Conservation (phyloP, 2,888 invertebrate species). For the Habrosyne pyritoides region DNA sequence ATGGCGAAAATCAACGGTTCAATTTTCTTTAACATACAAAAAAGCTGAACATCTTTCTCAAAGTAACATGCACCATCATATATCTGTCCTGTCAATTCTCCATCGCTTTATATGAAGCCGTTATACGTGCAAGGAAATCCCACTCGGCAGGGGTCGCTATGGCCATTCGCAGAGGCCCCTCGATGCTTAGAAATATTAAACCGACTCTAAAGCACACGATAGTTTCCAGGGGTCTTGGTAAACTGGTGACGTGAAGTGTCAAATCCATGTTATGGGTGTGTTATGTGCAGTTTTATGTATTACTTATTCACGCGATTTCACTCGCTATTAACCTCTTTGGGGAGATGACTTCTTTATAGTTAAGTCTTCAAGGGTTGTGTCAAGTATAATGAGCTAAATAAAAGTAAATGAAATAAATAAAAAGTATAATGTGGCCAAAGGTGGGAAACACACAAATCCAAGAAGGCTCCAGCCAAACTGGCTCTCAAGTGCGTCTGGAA, state of each 20-base stretch:
- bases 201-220: background rate
- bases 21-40: no score
- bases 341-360: slow-evolving; percentile 22
- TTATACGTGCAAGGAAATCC: slow-evolving; percentile 23
- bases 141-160: slow-evolving; percentile 13
- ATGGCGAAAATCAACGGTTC: no score
- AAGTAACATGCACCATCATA: no score
- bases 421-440: no score
- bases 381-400: slow-evolving; percentile 35
- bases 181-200: slow-evolving; percentile 10
- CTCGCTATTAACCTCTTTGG: slow-evolving; percentile 11
- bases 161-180: slow-evolving; percentile 20
- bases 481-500: no score
- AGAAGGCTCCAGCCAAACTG: no score
- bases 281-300: no score
- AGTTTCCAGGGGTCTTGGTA: slow-evolving; percentile 7
- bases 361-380: no score
- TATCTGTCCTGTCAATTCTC: slow-evolving; percentile 13
- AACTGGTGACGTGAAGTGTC: slow-evolving; percentile 23
- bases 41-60: no score
- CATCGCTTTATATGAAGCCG: slow-evolving; percentile 20
- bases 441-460: no score
- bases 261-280: slow-evolving; percentile 15
- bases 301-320: no score
- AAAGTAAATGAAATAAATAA: no score